Evolutionary conservation across 2,797 vertebrate genomes (phyloP).

Genomic region (Kryptopterus vitreolus): DNA sequence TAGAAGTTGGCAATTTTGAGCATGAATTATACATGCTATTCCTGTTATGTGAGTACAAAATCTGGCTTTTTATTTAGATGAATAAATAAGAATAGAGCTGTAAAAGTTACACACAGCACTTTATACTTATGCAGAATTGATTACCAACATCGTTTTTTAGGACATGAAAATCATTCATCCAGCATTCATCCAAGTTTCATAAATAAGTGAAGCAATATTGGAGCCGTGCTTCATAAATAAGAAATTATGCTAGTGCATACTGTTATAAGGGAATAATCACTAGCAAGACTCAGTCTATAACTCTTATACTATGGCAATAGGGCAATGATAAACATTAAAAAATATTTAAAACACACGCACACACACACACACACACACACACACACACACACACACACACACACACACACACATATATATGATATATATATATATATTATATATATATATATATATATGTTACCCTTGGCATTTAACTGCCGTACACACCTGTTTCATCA

Average conservation of each 20-base stretch:
- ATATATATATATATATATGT: too few species aligned
- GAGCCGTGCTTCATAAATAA: background rate
- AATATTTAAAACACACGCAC: too few species aligned
- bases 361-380: too few species aligned
- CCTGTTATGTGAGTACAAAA: background rate
- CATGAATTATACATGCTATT: background rate
- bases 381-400: too few species aligned
- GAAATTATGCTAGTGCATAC: background rate
- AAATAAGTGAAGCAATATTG: background rate
- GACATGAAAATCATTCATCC: conserved; percentile 11
- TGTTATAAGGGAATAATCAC: conserved; percentile 1
- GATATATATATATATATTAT: too few species aligned
- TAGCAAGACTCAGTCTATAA: background rate
- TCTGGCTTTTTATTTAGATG: background rate
- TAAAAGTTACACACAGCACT: background rate
- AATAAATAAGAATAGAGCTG: background rate
- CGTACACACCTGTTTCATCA: background rate
- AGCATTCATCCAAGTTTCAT: background rate
- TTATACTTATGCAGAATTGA: background rate
- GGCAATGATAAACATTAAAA: background rate
- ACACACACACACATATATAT: too few species aligned
- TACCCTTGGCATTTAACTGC: background rate
- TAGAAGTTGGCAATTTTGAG: background rate
- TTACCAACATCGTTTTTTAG: background rate
- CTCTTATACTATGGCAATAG: background rate